Base-by-base conservation (phyloP, 2,113 vertebrate species). In the Lepus americanus region DNA sequence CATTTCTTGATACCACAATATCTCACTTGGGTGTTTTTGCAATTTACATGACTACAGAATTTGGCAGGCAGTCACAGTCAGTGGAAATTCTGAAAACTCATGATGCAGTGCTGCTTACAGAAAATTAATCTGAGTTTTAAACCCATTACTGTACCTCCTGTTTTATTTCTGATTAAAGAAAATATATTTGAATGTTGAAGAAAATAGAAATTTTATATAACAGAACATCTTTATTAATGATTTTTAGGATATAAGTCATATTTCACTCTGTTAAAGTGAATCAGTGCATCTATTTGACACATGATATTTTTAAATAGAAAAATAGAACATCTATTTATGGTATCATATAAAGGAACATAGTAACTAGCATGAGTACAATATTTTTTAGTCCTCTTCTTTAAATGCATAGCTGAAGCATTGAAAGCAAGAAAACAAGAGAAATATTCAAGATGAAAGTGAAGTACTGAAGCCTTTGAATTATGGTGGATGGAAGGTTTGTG, bases 51-150 rank as follows among this genome's bases (percentile, higher is more conserved):
- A 74, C 12, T 78, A 64, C 13, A 86, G 39, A 89, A 86, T 85
- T 79, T 94, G 81, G 55, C 82, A 92, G 61, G 8, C 3, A 55
- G 55, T 81, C 22, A 66, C 11, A 73, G 25, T 79, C n/a, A 67
- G 19, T 76, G 85, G n/a, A 90, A 92, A 92, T 82, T 79, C 39
- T 87, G 76, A 83, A 76, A 92, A 64, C 90, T 84, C 33, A 79
- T 49, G 23, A 72, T 84, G 27, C 20, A 66, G 9, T 96, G 49
- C 11, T 85, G 11, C 84, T 94, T 90, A 87, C 84, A 44, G 31
- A 27, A 96, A 94, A 84, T 84, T 92, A 87, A 84, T 69, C 11
- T 69, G 29, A 74, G 87, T 94, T 84, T 87, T 53, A 76, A 87
- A 83, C 6, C 13, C 23, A 84, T 95, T 87, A 83, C 33, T 82